Conservation (phyloP, 2,888 invertebrate species). For the Opisthograptis luteolata region DNA sequence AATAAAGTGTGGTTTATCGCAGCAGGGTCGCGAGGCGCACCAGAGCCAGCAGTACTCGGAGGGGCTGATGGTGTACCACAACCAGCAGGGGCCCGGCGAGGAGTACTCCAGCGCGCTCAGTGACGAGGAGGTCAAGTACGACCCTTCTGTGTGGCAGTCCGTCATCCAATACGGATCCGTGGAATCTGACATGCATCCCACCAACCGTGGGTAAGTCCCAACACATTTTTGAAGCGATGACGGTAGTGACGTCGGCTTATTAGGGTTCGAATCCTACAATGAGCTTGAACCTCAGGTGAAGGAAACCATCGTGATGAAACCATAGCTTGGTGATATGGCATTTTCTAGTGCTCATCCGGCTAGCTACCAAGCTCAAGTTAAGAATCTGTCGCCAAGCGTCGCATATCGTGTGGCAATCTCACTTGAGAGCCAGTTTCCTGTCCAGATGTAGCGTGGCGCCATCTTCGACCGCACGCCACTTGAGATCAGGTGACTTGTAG, state of each 20-base stretch:
- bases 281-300: too few species aligned
- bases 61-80: slow-evolving; percentile 82
- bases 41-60: slow-evolving; percentile 83
- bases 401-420: too few species aligned
- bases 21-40: slow-evolving; percentile 58
- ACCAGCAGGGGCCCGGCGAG: slow-evolving; percentile 69
- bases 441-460: too few species aligned
- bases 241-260: neutral
- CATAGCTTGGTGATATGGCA: too few species aligned
- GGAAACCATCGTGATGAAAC: too few species aligned
- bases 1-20: neutral
- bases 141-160: slow-evolving; percentile 88
- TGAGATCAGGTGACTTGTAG: too few species aligned
- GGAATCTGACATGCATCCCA: slow-evolving; percentile 77
- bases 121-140: slow-evolving; percentile 90
- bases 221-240: neutral
- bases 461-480: too few species aligned
- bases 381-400: too few species aligned
- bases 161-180: slow-evolving; percentile 86
- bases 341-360: too few species aligned
- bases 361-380: too few species aligned
- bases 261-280: too few species aligned
- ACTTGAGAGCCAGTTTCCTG: too few species aligned
- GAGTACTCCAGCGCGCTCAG: slow-evolving; percentile 90
- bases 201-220: slow-evolving; percentile 80